Percentiles rank a stretch among this genome's conserved stretches.
These are phyloP conservation scores for Erythrocercus mccallii DNA, from an alignment of 2,113 vertebrate species.

Conservation along the genomic window DNA sequence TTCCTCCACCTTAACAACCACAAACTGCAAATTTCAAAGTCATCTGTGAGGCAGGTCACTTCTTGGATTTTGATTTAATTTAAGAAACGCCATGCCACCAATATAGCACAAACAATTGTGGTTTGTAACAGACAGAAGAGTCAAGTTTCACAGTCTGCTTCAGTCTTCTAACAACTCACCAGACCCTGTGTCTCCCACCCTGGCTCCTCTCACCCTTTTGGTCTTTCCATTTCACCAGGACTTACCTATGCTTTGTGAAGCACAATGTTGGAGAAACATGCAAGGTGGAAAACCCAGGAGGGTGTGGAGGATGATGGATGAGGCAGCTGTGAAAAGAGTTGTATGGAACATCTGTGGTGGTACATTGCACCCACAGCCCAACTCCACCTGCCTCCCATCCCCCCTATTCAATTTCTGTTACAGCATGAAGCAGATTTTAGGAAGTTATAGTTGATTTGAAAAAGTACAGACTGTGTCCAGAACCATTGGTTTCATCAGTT, in stretches of 20 bases:
- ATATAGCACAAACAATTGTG: background rate
- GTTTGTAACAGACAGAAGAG: background rate
- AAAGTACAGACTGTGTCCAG: background rate
- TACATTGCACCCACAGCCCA: background rate
- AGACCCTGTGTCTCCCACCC: too few relatives aligned
- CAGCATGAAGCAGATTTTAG: background rate
- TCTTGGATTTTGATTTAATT: background rate
- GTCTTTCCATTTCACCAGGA: background rate
- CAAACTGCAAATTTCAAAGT: background rate
- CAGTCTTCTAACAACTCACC: background rate
- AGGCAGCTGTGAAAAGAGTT: background rate
- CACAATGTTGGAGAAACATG: background rate
- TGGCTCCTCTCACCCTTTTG: background rate
- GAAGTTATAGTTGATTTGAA: background rate
- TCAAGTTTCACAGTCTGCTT: background rate
- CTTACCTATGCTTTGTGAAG: background rate
- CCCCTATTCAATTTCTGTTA: background rate
- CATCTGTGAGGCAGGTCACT: background rate
- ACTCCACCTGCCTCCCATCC: fast-evolving
- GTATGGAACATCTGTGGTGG: background rate
- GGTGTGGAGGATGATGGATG: background rate
- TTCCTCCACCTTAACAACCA: background rate
- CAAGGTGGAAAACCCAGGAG: background rate
- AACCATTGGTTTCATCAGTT: background rate
- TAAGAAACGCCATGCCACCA: background rate